Percentiles rank a stretch among this genome's conserved stretches.
phyloP scores from a whole-genome alignment of 2,113 vertebrate genomes.

The Boulengeromyrus knoepffleri region DNA sequence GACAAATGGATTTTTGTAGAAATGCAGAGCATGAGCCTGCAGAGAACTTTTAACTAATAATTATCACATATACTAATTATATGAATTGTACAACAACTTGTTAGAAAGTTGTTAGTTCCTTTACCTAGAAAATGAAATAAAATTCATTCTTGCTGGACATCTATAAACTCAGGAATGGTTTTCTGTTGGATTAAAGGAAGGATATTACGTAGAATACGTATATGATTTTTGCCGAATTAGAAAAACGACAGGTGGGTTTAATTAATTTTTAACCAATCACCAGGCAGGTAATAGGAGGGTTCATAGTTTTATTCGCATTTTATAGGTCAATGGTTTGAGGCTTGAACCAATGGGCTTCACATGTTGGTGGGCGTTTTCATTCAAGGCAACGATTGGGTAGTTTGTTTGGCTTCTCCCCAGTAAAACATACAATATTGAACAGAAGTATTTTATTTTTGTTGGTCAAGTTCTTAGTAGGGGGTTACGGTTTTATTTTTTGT shows the following conservation, averaged over 20 bases:
- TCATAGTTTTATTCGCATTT: not conserved
- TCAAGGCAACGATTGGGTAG: not conserved
- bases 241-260: not conserved
- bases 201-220: not conserved
- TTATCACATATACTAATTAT: not conserved
- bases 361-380: constrained; percentile 7
- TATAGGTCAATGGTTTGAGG: not conserved
- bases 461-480: constrained; percentile 7
- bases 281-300: not conserved
- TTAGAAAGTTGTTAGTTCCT: not conserved
- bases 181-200: constrained; percentile 5
- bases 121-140: not conserved
- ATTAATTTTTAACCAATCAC: not conserved
- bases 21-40: not conserved
- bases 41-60: not conserved
- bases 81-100: not conserved
- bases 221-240: not conserved
- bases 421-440: not conserved
- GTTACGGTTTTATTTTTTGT: not conserved
- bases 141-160: not conserved
- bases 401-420: constrained; percentile 22
- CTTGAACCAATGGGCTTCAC: not conserved
- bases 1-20: not conserved
- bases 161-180: not conserved
- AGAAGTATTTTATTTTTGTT: not conserved